Evolutionary conservation across 2,888 invertebrate genomes (phyloP), one percentile per base, ranked within the genome.

Genomic region (Daptonema setosum): DNA sequence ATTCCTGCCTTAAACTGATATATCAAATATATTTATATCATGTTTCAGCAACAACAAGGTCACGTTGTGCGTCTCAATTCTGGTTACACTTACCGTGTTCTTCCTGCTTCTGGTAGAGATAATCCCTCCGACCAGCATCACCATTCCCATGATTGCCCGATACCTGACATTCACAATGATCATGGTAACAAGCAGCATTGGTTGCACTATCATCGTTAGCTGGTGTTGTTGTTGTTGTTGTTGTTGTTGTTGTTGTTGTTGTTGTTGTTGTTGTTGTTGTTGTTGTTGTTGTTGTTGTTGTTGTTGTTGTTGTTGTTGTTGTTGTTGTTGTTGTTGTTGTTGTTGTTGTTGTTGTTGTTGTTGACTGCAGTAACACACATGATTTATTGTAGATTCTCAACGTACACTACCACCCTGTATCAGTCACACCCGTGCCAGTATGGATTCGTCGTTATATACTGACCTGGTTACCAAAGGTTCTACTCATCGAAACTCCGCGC

Each of bases 11-110:
- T n/a, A n/a, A n/a, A n/a, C n/a, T n/a, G n/a, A n/a, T n/a, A n/a
- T n/a, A n/a, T n/a, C n/a, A n/a, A n/a, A n/a, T n/a, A n/a, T n/a
- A n/a, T n/a, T n/a, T n/a, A n/a, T n/a, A n/a, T n/a, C n/a, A n/a
- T n/a, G n/a, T n/a, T n/a, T n/a, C n/a, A n/a, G 90, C 8, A 93
- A 93, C 47, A 93, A 95, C 76, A 95, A 95, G 80, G 91, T 97
- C 67, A 88, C 93, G 70, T 80, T 97, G 71, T 93, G 93, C 77
- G 90, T 95, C 73, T 93, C 91, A 66, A 91, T 97, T 76, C 83
- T 97, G 67, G 86, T 97, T 69, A 91, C 95, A 62, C 79, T 97
- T 72, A 95, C 95, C 71, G 91, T 97, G 78, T 97, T 95, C 80
- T 95, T 97, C 79, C 80, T 97, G 73, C 81, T 97, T 69, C 78